phyloP scores from a whole-genome alignment of 2,113 vertebrate species.

The Geococcyx californianus region DNA sequence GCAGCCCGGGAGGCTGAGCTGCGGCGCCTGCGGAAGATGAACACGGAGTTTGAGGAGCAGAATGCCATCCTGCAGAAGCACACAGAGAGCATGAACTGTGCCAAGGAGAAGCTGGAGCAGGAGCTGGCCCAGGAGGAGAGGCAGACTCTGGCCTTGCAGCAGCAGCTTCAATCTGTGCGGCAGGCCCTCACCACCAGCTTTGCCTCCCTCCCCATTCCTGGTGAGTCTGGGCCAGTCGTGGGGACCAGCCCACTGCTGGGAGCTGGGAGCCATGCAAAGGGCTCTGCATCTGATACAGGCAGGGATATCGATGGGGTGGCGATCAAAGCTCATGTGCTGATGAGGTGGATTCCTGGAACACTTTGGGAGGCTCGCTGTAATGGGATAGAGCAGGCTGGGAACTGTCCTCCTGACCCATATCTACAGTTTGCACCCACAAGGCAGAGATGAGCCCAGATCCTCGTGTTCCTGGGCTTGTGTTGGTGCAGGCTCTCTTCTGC shows the following conservation, averaged over 20 bases:
- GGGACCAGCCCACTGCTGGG: not conserved
- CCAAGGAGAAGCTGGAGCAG: constrained; percentile 94
- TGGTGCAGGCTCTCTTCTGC: accelerated
- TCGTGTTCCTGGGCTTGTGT: not conserved
- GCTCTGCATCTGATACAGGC: accelerated
- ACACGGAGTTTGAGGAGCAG: constrained; percentile 96
- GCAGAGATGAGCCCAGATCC: not conserved
- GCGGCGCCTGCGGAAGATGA: constrained; percentile 92
- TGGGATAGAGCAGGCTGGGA: not conserved
- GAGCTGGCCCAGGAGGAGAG: constrained; percentile 92
- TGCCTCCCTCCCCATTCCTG: constrained; percentile 89
- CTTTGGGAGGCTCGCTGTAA: not conserved
- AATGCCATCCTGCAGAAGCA: constrained; percentile 93
- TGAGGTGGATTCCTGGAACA: not conserved
- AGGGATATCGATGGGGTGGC: too few relatives aligned
- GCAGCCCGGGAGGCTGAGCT: constrained; percentile 93
- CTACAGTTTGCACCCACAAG: not conserved
- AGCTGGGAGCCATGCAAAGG: accelerated
- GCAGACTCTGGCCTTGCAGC: constrained; percentile 89
- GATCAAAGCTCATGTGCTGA: not conserved
- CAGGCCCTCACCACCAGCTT: constrained; percentile 90
- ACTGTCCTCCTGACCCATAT: not conserved
- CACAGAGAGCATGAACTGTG: constrained; percentile 93
- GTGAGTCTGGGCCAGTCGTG: constrained; percentile 55
- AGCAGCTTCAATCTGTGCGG: constrained; percentile 89